Evolutionary conservation across 2,888 invertebrate genomes (phyloP), one percentile per base, ranked within the genome.

Genomic region (Stenoptilia bipunctidactyla): DNA sequence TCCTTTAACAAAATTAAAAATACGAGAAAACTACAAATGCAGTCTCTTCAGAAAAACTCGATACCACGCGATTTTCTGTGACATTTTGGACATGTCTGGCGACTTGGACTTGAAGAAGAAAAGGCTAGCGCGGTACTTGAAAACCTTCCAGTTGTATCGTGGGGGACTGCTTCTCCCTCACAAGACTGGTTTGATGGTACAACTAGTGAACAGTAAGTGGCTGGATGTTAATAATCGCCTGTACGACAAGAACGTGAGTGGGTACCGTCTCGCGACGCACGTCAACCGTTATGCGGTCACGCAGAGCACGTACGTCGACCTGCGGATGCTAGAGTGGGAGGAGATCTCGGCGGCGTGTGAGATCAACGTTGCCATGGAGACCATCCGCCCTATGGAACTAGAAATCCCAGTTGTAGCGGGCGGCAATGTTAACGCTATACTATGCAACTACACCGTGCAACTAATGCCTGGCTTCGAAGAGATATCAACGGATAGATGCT

Each of bases 111-210:
- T 36, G 25, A 14, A 13, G 1, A 30, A 37, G 27, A 35, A 40
- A 8, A 20, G 20, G 8, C 20, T 20, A 8, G 3, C 20, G 20
- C 20, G 20, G 20, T 20, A 20, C 20, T 20, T 20, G 20, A 20
- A 8, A 8, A 20, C 4, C 8, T 52, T 57, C 30, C 65, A 80
- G 43, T 61, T 88, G 1, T 52, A 66, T 25, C 58, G 59, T 30
- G 74, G 72, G 40, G 86, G 86, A 0, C 56, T 85, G 8, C 8
- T 20, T 8, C 15, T 46, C 3, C 46, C 46, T 2, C 13, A 37
- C 14, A 33, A 36, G 8, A 27, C 39, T n/a, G 15, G 13, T 1
- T 12, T 44, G 12, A 34, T 42, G 12, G 40, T 34, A 6, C 46
- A 46, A 27, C 27, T 44, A 6, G 30, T 42, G 1, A 37, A 36